These are phyloP conservation scores for Pachypeltis micranthus DNA, from an alignment of 1,140 invertebrate species.

Conservation along the genomic window DNA sequence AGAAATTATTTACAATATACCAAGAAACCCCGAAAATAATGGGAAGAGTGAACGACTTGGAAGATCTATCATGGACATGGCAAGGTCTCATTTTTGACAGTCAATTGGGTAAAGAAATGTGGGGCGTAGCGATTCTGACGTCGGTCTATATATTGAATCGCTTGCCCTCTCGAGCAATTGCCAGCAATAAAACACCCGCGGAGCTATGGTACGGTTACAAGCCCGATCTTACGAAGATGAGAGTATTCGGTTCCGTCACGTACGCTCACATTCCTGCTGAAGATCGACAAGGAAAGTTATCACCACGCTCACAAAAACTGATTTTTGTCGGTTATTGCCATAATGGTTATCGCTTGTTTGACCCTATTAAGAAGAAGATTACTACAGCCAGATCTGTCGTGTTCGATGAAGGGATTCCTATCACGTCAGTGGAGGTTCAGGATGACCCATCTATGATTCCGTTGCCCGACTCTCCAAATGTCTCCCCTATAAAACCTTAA, in stretches of 20 bases:
- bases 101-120: neutral
- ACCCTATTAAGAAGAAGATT: neutral
- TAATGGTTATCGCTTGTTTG: no score
- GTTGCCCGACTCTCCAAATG: neutral
- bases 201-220: slow-evolving; percentile 21
- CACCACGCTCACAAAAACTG: neutral
- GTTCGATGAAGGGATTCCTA: neutral
- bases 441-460: neutral
- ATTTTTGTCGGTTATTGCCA: neutral
- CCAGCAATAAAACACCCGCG: slow-evolving; percentile 14
- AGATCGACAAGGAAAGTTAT: neutral
- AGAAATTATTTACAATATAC: slow-evolving; percentile 3
- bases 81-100: neutral
- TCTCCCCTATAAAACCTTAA: neutral
- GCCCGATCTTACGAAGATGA: slow-evolving; percentile 23
- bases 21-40: slow-evolving; percentile 3
- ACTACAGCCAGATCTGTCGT: neutral
- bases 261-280: slow-evolving; percentile 14
- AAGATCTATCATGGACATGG: neutral
- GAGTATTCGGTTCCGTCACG: slow-evolving; percentile 21
- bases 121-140: neutral
- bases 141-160: neutral
- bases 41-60: neutral
- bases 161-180: neutral
- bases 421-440: neutral